These are phyloP conservation scores for Discoglossus pictus DNA, from an alignment of 2,797 vertebrate species.

Conservation along the genomic window DNA sequence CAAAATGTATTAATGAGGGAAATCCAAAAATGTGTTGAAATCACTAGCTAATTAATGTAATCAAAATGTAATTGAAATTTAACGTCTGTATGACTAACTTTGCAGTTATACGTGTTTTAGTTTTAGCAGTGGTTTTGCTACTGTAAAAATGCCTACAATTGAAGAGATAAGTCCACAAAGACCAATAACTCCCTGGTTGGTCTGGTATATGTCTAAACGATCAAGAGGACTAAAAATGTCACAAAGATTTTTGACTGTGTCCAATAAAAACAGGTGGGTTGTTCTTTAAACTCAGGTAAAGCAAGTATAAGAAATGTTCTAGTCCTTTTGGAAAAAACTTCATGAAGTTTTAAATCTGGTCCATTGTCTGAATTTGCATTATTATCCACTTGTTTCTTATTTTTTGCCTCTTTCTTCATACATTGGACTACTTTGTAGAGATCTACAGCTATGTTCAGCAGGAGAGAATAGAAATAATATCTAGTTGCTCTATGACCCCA, in stretches of 20 bases:
- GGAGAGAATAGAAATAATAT: slow-evolving; percentile 80
- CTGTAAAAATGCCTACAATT: slow-evolving; percentile 80
- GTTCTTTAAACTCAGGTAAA: slow-evolving; percentile 72
- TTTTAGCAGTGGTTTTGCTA: slow-evolving; percentile 78
- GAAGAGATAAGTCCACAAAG: slow-evolving; percentile 90
- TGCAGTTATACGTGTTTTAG: too few relatives aligned
- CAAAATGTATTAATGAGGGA: too few relatives aligned
- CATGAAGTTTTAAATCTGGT: neutral
- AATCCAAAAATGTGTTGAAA: too few relatives aligned
- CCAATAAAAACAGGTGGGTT: slow-evolving; percentile 81
- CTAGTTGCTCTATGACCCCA: slow-evolving; percentile 80
- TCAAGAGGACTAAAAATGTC: slow-evolving; percentile 89
- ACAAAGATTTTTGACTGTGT: slow-evolving; percentile 86
- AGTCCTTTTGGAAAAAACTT: slow-evolving; percentile 57
- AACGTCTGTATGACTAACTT: too few relatives aligned
- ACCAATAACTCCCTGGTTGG: slow-evolving; percentile 81
- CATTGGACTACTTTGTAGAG: slow-evolving; percentile 76
- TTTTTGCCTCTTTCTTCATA: slow-evolving; percentile 67
- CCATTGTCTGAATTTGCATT: slow-evolving; percentile 17
- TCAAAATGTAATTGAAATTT: too few relatives aligned
- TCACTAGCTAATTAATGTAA: too few relatives aligned
- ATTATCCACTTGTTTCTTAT: slow-evolving; percentile 57
- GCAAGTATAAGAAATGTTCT: slow-evolving; percentile 72
- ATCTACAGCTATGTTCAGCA: slow-evolving; percentile 80
- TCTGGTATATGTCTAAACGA: slow-evolving; percentile 79